A percentile compares a stretch with the other conserved stretches of the same genome.
These are phyloP conservation scores for Cynodonichthys magdalenae DNA, from an alignment of 2,797 vertebrate genomes.

Conservation along the genomic window DNA sequence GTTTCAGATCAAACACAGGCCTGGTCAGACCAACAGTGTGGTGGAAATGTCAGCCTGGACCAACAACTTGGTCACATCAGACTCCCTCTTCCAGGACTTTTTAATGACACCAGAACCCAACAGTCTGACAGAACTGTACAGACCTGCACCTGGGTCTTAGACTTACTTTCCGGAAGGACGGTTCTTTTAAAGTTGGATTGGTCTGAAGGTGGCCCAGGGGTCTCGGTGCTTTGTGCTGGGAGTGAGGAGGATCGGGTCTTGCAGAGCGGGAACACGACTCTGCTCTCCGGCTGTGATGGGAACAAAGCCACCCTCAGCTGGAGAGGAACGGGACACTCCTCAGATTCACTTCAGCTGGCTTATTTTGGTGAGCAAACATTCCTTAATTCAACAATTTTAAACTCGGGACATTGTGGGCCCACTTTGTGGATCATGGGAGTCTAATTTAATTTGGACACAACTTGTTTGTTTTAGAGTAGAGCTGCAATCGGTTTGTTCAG, in stretches of 20 bases:
- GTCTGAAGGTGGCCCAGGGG: constrained; percentile 36
- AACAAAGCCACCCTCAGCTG: constrained; percentile 62
- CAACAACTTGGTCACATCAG: constrained; percentile 42
- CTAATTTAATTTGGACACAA: constrained; percentile 27
- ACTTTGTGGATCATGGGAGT: constrained; percentile 38
- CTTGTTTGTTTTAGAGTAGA: constrained; percentile 1
- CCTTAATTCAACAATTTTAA: constrained; percentile 26
- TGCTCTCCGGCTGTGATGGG: constrained; percentile 55
- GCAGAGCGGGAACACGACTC: background rate
- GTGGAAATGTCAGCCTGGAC: constrained; percentile 56
- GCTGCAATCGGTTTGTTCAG: background rate
- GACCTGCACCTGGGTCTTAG: constrained; percentile 64
- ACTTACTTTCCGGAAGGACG: constrained; percentile 35
- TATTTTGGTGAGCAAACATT: constrained; percentile 64
- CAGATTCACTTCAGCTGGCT: constrained; percentile 48
- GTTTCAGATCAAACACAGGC: constrained; percentile 56
- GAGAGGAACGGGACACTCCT: constrained; percentile 40
- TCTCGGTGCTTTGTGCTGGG: constrained; percentile 51
- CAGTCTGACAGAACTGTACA: constrained; percentile 4
- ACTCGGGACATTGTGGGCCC: background rate
- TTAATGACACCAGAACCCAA: constrained; percentile 8
- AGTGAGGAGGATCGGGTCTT: constrained; percentile 14
- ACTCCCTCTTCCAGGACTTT: constrained; percentile 44
- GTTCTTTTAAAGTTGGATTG: constrained; percentile 41
- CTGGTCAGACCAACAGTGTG: constrained; percentile 27